phyloP scores from a whole-genome alignment of 2,113 vertebrate genomes.

The Ciconia stormi region DNA sequence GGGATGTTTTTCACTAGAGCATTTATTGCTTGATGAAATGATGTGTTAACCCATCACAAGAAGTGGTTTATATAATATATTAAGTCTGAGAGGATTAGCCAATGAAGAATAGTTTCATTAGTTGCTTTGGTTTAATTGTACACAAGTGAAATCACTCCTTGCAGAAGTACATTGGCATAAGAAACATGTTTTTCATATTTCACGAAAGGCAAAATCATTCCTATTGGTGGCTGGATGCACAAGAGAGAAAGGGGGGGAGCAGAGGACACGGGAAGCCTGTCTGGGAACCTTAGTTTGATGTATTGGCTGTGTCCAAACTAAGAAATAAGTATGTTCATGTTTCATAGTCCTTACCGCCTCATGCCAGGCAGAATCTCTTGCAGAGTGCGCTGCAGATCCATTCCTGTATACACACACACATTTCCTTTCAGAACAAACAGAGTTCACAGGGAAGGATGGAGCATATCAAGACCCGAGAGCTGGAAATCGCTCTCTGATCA shows the following conservation, averaged over 20 bases:
- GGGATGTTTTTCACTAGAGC: neutral
- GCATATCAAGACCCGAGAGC: neutral
- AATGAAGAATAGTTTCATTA: neutral
- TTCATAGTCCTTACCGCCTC: neutral
- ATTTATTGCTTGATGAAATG: neutral
- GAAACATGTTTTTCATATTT: neutral
- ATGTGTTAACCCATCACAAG: neutral
- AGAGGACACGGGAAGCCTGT: neutral
- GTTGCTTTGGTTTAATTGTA: constrained; percentile 10
- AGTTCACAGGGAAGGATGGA: neutral
- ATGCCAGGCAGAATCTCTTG: neutral
- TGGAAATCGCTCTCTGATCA: neutral
- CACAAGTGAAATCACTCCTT: neutral
- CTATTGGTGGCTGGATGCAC: neutral
- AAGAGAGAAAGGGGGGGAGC: neutral
- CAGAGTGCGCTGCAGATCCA: neutral
- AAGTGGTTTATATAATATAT: neutral
- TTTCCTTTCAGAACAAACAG: neutral
- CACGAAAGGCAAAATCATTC: neutral
- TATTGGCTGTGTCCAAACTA: neutral
- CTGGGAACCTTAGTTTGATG: neutral
- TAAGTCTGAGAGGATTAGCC: neutral
- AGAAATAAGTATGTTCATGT: neutral
- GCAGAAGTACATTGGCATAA: neutral
- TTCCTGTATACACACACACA: neutral